These are phyloP conservation scores for Brenthis hecate DNA, from an alignment of 2,888 invertebrate species.

Conservation along the genomic window DNA sequence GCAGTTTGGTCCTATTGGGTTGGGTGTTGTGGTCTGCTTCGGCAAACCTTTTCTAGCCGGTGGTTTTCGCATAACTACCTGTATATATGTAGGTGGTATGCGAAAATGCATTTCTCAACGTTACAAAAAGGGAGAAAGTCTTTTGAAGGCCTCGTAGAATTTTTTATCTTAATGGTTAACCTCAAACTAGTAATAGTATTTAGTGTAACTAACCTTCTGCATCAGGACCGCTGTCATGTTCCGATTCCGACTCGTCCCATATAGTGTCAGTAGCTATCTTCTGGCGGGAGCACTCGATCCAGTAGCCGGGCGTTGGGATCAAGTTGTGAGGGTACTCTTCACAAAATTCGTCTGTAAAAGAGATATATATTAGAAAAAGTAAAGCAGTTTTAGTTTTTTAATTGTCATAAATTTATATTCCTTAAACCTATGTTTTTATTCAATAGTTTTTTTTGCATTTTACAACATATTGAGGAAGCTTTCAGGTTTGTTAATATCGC, in stretches of 20 bases:
- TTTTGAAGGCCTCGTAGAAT: too few relatives aligned
- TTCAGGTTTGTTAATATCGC: too few relatives aligned
- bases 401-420: too few relatives aligned
- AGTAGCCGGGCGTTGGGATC: conserved; percentile 95
- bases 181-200: background rate
- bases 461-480: too few relatives aligned
- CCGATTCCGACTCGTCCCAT: conserved; percentile 94
- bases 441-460: background rate
- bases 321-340: conserved; percentile 96
- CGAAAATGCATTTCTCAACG: background rate
- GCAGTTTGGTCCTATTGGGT: too few relatives aligned
- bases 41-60: too few relatives aligned
- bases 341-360: conserved; percentile 92
- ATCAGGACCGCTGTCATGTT: conserved; percentile 86
- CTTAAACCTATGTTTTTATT: background rate
- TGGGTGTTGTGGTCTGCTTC: too few relatives aligned
- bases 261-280: conserved; percentile 92
- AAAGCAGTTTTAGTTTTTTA: background rate
- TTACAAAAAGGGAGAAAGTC: background rate
- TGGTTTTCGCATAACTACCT: too few relatives aligned
- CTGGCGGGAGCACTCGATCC: conserved; percentile 97
- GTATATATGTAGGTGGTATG: too few relatives aligned
- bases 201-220: conserved; percentile 67
- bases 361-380: conserved; percentile 2
- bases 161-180: too few relatives aligned